Base-by-base conservation (phyloP, 2,797 vertebrate genomes). In the Falco cherrug region DNA sequence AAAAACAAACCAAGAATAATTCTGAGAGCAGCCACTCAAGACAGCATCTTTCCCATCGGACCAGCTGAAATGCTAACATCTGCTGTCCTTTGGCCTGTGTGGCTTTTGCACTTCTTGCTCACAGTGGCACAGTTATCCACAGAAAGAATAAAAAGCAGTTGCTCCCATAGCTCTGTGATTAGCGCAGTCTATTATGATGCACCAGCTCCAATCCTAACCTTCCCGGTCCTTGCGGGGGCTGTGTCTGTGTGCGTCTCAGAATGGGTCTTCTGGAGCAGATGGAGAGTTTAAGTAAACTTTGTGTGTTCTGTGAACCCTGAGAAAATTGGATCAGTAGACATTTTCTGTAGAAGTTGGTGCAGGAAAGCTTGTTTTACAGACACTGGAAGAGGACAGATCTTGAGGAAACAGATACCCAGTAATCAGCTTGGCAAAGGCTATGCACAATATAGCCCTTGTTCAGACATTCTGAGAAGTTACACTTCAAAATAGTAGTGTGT, bases 1-100 rank as follows among this genome's bases (percentile, higher is more conserved):
- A 78, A 84, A 92, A 87, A 0, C 19, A 87, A 76, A 69, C 28
- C 11, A 69, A 65, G 41, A 71, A 64, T 70, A 87, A 84, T 74
- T 75, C 71, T 47, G 57, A 87, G 25, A 87, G 21, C 65, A 92
- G 39, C 33, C 63, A 67, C 83, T 63, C 80, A 87, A 89, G 74
- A 45, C 67, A 63, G 2, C 16, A 43, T 88, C 63, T 87, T 90
- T 84, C 84, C 65, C 88, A 73, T 12, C 0, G 2, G 74, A 79
- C 29, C 18, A 82, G 33, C 45, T 6, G 5, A 90, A 68, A 53
- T 57, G 53, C 14, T 69, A 84, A 39, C 33, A 81, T 91, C 77
- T 84, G 73, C 17, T 82, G 10, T 91, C 16, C 39, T 92, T 43
- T 76, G 59, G 47, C 39, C 69, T 6, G 0, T 25, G n/a, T 91